These are phyloP conservation scores for Menidia beryllina DNA, from an alignment of 2,113 vertebrate species.

Conservation along the genomic window DNA sequence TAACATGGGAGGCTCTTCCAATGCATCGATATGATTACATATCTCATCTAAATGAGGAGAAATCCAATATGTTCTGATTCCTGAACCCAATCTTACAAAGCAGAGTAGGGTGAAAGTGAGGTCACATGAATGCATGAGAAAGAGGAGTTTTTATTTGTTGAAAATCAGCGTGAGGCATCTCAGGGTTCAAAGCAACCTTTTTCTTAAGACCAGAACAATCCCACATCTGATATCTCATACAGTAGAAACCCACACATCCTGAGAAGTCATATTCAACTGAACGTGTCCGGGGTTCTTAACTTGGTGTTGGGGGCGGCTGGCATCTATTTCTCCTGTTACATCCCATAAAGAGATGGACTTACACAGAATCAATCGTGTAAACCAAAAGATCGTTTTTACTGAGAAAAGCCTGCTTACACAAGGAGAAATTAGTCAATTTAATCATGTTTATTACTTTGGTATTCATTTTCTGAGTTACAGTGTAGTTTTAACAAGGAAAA, in stretches of 20 bases:
- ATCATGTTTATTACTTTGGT: background rate
- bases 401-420: constrained; percentile 24
- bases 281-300: constrained; percentile 44
- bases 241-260: constrained; percentile 48
- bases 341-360: constrained; percentile 30
- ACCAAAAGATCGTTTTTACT: constrained; percentile 24
- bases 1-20: background rate
- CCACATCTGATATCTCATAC: constrained; percentile 54
- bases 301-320: constrained; percentile 49
- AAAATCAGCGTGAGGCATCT: constrained; percentile 11
- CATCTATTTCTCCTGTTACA: constrained; percentile 52
- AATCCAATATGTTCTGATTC: constrained; percentile 13
- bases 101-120: background rate
- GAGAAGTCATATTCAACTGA: constrained; percentile 39
- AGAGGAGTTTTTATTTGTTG: constrained; percentile 5
- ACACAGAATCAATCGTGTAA: constrained; percentile 17
- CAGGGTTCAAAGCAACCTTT: constrained; percentile 38
- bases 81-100: constrained; percentile 1
- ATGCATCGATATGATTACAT: background rate
- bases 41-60: constrained; percentile 7
- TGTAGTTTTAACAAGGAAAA: constrained; percentile 17
- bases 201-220: constrained; percentile 44
- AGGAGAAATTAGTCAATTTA: constrained; percentile 14
- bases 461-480: constrained; percentile 41
- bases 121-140: background rate